Percentiles rank a stretch among this genome's conserved stretches.
phyloP scores from a whole-genome alignment of 2,888 invertebrate species.

The Macropis europaea region DNA sequence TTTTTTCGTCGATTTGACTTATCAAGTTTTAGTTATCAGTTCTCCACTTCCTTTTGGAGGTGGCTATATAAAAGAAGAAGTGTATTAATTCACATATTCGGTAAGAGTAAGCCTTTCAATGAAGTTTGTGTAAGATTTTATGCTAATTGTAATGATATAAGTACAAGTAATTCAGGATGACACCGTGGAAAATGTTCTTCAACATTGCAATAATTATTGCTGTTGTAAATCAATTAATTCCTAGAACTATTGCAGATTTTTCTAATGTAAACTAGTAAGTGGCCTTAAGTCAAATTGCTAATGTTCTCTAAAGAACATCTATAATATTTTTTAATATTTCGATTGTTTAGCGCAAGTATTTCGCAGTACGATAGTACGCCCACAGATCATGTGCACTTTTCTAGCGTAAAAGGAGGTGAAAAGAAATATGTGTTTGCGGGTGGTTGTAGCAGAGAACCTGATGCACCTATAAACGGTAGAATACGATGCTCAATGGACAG shows the following conservation, averaged over 20 bases:
- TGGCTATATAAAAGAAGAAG: slow-evolving; percentile 56
- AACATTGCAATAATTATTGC: slow-evolving; percentile 1
- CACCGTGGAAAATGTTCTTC: slow-evolving; percentile 12
- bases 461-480: slow-evolving; percentile 62
- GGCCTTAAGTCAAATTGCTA: not conserved
- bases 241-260: not conserved
- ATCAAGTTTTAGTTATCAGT: slow-evolving; percentile 67
- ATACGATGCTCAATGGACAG: slow-evolving; percentile 66
- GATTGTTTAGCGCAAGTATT: not conserved
- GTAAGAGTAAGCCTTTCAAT: not conserved
- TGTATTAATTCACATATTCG: slow-evolving; percentile 20
- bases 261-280: slow-evolving; percentile 29
- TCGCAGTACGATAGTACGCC: not conserved
- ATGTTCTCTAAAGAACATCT: not conserved
- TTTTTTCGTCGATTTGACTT: slow-evolving; percentile 59
- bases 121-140: not conserved
- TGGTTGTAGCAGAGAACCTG: slow-evolving; percentile 56
- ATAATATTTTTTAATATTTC: not conserved
- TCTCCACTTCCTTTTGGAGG: slow-evolving; percentile 67
- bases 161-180: slow-evolving; percentile 21
- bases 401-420: slow-evolving; percentile 24
- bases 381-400: not conserved
- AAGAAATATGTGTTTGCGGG: slow-evolving; percentile 40
- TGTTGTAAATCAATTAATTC: not conserved
- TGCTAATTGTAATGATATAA: not conserved